Percentiles rank a stretch among this genome's conserved stretches.
Evolutionary conservation across 2,888 invertebrate genomes (phyloP).

Genomic region (Zhuqinia jingwanae): DNA sequence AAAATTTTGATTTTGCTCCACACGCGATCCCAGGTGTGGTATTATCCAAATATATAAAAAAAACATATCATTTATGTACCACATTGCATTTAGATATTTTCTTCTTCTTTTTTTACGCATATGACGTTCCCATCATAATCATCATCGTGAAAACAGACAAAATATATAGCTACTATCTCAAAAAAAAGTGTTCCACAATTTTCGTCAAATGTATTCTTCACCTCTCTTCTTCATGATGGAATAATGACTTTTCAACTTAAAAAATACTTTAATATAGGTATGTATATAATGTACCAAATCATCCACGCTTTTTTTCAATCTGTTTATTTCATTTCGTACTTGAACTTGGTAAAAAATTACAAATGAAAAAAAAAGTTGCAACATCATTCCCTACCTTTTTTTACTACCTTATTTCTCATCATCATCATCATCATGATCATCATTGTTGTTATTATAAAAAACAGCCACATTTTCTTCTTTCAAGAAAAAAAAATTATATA

Average conservation of each 20-base stretch:
- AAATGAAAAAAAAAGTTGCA: constrained; percentile 66
- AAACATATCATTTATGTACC: too few relatives aligned
- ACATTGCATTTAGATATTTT: constrained; percentile 10
- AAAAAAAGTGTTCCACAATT: constrained; percentile 8
- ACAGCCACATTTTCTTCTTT: constrained; percentile 19
- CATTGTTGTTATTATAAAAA: constrained; percentile 60
- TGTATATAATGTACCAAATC: not conserved
- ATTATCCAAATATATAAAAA: too few relatives aligned
- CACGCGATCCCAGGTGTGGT: constrained; percentile 20
- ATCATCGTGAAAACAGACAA: too few relatives aligned
- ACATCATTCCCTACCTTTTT: constrained; percentile 56
- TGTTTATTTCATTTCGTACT: constrained; percentile 21
- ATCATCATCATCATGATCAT: constrained; percentile 32
- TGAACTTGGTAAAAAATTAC: constrained; percentile 22
- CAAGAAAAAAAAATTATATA: constrained; percentile 45
- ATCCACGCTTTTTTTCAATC: not conserved
- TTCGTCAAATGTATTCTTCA: not conserved
- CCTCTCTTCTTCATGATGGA: too few relatives aligned
- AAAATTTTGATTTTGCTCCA: not conserved
- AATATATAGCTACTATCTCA: constrained; percentile 5
- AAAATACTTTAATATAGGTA: not conserved
- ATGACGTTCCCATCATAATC: not conserved
- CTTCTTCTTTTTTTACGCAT: not conserved
- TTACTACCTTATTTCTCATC: too few relatives aligned
- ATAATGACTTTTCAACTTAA: constrained; percentile 33